Evolutionary conservation across 2,888 invertebrate genomes (phyloP), one percentile per base, ranked within the genome.

Genomic region (Busseola fusca): DNA sequence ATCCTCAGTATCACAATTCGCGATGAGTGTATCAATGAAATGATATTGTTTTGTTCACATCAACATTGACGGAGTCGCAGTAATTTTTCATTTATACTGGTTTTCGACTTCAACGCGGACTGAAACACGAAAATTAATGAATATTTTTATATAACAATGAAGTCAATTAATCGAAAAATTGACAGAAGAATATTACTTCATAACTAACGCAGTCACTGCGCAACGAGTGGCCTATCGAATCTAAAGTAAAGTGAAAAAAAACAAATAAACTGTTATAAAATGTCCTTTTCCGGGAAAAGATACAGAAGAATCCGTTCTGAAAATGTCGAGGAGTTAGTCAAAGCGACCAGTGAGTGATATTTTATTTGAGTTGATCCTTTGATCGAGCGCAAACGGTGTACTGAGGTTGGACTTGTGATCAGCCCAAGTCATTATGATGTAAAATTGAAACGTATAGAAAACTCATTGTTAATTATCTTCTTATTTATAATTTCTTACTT

Each of bases 281-380:
- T 93, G 93, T 91, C 91, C 74, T 94, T 93, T 80, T 92, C 88
- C 0, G 94, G 94, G 0, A 94, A 92, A 80, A 90, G 87, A 57
- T 94, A 83, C 62, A 87, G 88, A 65, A 86, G 94, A 69, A 84
- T 88, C 0, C 83, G 88, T 0, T 90, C 88, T 83, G 92, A 92
- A 71, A 93, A 94, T 79, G 81, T 94, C 9, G 90, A 93, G 2
- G 88, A 91, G 42, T 76, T 94, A 50, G 69, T 92, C 27, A 88
- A 84, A 71, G 86, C 84, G 0, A 72, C 91, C 50, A 88, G 94
- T 94, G 87, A 93, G 94, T 91, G 69, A 16, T 57, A 21, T 34
- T 34, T 50, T 54, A 3, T 37, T 58, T 37, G 2, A 21, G 12
- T 34, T 57, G 6, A 14, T 3, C 34, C 18, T 64, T 34, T n/a